Evolutionary conservation across 2,888 invertebrate genomes (phyloP).

Genomic region (Celastrina argiolus): DNA sequence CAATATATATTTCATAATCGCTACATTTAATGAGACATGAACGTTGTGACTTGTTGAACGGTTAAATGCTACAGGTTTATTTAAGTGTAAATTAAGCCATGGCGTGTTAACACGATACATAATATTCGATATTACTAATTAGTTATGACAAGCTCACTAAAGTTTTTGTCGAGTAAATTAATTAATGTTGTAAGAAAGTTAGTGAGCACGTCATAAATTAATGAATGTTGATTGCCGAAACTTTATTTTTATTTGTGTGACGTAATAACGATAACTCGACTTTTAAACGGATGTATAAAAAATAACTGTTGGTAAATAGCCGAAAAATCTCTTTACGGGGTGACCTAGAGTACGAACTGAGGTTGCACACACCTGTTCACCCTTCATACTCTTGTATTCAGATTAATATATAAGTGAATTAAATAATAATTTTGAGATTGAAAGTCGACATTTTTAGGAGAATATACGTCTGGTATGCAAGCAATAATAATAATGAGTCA

Average conservation of each 20-base stretch:
- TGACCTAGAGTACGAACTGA: too few relatives aligned
- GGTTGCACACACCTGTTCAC: too few relatives aligned
- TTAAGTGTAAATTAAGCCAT: conserved; percentile 3
- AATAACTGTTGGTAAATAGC: background rate
- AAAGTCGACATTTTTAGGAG: too few relatives aligned
- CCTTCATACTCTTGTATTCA: too few relatives aligned
- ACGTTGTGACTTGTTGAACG: conserved; percentile 19
- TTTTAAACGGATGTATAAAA: too few relatives aligned
- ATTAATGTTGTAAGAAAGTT: conserved; percentile 4
- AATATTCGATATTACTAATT: background rate
- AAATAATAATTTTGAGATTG: too few relatives aligned
- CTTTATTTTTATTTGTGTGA: background rate
- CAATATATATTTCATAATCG: background rate
- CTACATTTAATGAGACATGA: background rate
- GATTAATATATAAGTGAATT: too few relatives aligned
- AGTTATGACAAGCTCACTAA: conserved; percentile 9
- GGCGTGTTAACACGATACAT: conserved; percentile 2
- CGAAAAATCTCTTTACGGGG: too few relatives aligned
- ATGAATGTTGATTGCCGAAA: background rate
- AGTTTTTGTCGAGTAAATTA: background rate
- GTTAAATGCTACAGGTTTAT: background rate
- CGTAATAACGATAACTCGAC: background rate
- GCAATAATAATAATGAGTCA: too few relatives aligned
- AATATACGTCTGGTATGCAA: too few relatives aligned
- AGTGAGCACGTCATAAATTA: background rate